Evolutionary conservation across 2,888 invertebrate species (phyloP).

Genomic region (Cheilosia vulpina): DNA sequence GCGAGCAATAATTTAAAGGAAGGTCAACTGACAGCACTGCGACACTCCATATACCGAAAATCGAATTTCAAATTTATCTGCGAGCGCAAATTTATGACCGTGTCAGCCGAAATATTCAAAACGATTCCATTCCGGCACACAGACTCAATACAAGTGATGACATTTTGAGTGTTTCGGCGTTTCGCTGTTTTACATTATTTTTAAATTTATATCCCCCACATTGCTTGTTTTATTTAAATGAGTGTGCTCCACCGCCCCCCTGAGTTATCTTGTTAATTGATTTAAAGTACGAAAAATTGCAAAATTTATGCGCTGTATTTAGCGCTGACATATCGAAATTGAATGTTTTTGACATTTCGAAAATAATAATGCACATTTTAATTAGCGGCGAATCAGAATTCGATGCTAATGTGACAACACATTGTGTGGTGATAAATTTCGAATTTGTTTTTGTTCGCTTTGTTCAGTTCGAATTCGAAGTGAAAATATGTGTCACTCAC

Average conservation of each 20-base stretch:
- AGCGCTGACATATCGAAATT: slow-evolving; percentile 38
- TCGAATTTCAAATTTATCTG: slow-evolving; percentile 57
- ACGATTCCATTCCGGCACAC: slow-evolving; percentile 24
- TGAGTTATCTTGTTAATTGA: slow-evolving; percentile 51
- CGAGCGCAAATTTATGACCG: slow-evolving; percentile 53
- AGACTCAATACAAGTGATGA: slow-evolving; percentile 53
- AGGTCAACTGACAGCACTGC: slow-evolving; percentile 40
- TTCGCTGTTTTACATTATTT: slow-evolving; percentile 61
- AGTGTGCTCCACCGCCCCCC: slow-evolving; percentile 7
- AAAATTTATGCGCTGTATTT: slow-evolving; percentile 50
- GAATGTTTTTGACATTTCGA: slow-evolving; percentile 68
- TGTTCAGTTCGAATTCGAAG: slow-evolving; percentile 37
- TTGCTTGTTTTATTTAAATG: slow-evolving; percentile 72
- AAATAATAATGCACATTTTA: slow-evolving; percentile 61
- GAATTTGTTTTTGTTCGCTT: slow-evolving; percentile 22
- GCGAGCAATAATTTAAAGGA: slow-evolving; percentile 5
- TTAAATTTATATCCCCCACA: slow-evolving; percentile 69
- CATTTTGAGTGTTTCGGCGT: slow-evolving; percentile 63
- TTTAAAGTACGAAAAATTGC: slow-evolving; percentile 45
- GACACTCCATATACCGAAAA: slow-evolving; percentile 13
- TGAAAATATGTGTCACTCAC: slow-evolving; percentile 63
- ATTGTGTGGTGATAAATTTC: slow-evolving; percentile 43
- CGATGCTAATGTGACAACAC: slow-evolving; percentile 60
- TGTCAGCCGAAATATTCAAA: slow-evolving; percentile 53
- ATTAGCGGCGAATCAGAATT: slow-evolving; percentile 51